These are phyloP conservation scores for Sakesphorus luctuosus DNA, from an alignment of 2,113 vertebrate species.

Conservation along the genomic window DNA sequence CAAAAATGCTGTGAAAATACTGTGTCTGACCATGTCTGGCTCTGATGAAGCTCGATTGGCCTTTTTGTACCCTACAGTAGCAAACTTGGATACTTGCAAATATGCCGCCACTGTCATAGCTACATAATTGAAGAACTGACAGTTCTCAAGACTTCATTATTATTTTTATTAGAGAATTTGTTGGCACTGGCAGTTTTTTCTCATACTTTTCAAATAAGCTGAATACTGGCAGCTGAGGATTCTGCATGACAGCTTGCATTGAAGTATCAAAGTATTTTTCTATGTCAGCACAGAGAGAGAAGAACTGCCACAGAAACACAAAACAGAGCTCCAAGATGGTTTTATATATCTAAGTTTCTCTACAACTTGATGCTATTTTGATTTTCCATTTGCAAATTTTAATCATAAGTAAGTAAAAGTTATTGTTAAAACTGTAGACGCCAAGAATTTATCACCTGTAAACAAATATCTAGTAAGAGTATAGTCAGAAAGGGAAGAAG, in stretches of 20 bases:
- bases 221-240: conserved; percentile 38
- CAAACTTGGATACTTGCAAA: background rate
- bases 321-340: conserved; percentile 16
- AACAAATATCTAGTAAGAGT: background rate
- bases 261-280: conserved; percentile 17
- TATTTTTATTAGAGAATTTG: conserved; percentile 42
- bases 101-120: background rate
- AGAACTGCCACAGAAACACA: conserved; percentile 23
- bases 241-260: conserved; percentile 5
- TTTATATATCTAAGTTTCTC: conserved; percentile 26
- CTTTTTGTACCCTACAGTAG: background rate
- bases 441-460: background rate
- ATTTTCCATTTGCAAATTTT: conserved; percentile 44
- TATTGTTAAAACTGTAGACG: conserved; percentile 14
- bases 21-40: background rate
- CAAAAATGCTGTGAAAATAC: background rate
- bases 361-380: conserved; percentile 36
- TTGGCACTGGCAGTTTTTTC: conserved; percentile 41
- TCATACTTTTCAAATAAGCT: conserved; percentile 13
- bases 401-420: conserved; percentile 11
- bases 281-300: conserved; percentile 21
- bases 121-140: conserved; percentile 35
- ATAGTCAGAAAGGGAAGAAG: background rate
- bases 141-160: conserved; percentile 53
- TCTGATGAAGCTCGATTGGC: background rate